These are phyloP conservation scores for Allophyes oxyacanthae DNA, from an alignment of 2,888 invertebrate genomes.

Conservation along the genomic window DNA sequence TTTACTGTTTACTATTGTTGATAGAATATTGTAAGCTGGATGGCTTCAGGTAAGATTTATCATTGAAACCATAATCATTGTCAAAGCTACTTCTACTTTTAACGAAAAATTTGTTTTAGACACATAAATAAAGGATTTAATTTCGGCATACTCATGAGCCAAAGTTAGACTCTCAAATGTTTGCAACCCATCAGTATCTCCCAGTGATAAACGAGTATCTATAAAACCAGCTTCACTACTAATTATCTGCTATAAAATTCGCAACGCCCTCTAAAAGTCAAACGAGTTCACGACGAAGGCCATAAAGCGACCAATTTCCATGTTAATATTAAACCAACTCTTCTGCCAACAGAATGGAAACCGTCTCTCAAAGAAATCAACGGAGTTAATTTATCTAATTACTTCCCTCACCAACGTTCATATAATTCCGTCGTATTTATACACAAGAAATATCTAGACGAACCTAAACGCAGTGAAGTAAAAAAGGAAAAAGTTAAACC, in stretches of 20 bases:
- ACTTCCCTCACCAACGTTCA: slow-evolving; percentile 70
- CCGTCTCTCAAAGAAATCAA: slow-evolving; percentile 59
- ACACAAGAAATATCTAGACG: slow-evolving; percentile 73
- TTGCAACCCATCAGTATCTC: too few species aligned
- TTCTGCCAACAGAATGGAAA: slow-evolving; percentile 59
- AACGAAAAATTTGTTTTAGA: too few species aligned
- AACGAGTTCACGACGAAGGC: slow-evolving; percentile 4
- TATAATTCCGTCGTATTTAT: slow-evolving; percentile 76
- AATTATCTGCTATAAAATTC: slow-evolving; percentile 26
- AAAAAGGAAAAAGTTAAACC: slow-evolving; percentile 46
- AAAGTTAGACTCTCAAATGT: too few species aligned
- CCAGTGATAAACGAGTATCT: too few species aligned
- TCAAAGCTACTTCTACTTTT: too few species aligned
- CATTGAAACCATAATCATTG: too few species aligned
- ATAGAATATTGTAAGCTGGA: slow-evolving; percentile 9
- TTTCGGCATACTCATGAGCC: too few species aligned
- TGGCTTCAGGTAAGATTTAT: slow-evolving; percentile 41
- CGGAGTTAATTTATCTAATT: slow-evolving; percentile 75
- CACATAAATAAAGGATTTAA: too few species aligned
- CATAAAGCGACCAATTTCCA: slow-evolving; percentile 19
- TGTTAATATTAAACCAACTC: slow-evolving; percentile 33
- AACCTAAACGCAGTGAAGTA: slow-evolving; percentile 34
- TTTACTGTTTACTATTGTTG: slow-evolving; percentile 21
- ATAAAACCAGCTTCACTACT: not conserved
- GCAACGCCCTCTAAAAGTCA: not conserved